Base-by-base conservation (phyloP, 1,140 invertebrate species). In the Ptiloglossa arizonensis region DNA sequence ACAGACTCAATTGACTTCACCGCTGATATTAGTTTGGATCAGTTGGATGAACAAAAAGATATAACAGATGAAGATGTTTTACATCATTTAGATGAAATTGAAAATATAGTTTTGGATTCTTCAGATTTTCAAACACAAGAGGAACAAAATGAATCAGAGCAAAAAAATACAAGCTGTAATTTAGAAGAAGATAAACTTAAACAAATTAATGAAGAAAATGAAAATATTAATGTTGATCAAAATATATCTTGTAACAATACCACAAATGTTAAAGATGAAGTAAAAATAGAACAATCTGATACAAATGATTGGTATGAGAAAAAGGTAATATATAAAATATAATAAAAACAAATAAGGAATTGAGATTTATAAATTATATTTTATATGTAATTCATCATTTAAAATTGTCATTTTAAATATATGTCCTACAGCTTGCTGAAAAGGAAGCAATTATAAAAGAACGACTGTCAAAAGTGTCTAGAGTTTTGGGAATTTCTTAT, bases 401-500 rank as follows among this genome's bases (percentile, higher is more conserved):
- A 22, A 64, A 78, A 57, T 48, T 35, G 32, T 8, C n/a, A 29
- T 5, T 32, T 66, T 15, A 38, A 63, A 29, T 66, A 46, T 41
- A 35, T 24, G 29, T 50, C 41, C 87, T 88, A 11, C 57, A 93
- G 91, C 76, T 93, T 38, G 67, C 80, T 41, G 80, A 82, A 4
- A 93, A 93, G 81, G 86, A 89, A 38, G 54, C 64, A 15, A 78
- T 85, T 19, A 87, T 92, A 5, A 89, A 88, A 77, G 90, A 92
- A 54, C 85, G 90, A 59, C 69, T 93, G 13, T 87, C 89, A 22
- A 93, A 92, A 81, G 85, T 93, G 57, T 89, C 91, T 2, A 83
- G 89, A 72, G 89, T 93, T 15, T 77, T 92, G 57, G 88, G 88
- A 79, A 86, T 86, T 64, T 90, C 91, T 52, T 93, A 93, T 83